phyloP scores from a whole-genome alignment of 2,797 vertebrate species.

The Pangasius sanitwongsei region DNA sequence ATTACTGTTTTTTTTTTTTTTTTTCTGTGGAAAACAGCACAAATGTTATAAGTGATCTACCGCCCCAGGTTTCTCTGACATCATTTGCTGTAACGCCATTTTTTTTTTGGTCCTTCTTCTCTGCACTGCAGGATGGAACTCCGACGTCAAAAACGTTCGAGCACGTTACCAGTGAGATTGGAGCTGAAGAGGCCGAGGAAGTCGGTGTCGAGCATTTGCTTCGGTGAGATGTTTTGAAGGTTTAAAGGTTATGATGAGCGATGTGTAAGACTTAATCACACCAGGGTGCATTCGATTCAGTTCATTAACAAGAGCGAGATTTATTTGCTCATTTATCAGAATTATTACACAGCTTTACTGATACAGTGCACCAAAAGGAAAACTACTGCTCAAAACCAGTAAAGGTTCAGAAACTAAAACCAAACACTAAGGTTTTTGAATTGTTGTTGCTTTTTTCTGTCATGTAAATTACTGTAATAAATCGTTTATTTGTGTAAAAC shows the following conservation, averaged over 20 bases:
- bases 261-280: not conserved
- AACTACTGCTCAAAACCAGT: not conserved
- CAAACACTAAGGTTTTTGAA: not conserved
- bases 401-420: not conserved
- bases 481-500: not conserved
- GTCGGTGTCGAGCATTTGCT: slow-evolving; percentile 97
- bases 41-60: not conserved
- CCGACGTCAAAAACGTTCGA: slow-evolving; percentile 99
- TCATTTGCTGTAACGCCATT: too few species aligned
- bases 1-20: not conserved
- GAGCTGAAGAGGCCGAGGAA: slow-evolving; percentile 96
- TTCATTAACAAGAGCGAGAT: not conserved
- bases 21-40: too few species aligned
- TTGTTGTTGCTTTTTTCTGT: not conserved
- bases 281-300: not conserved
- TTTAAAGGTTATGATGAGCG: not conserved
- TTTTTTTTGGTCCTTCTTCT: not conserved
- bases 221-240: slow-evolving; percentile 74
- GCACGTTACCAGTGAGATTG: slow-evolving; percentile 97
- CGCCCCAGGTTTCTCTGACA: too few species aligned
- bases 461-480: not conserved
- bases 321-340: not conserved
- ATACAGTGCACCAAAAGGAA: not conserved
- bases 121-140: slow-evolving; percentile 85
- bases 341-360: not conserved